Percentiles rank a stretch among this genome's conserved stretches.
Evolutionary conservation across 2,888 invertebrate species (phyloP).

Genomic region (Tolmerus cingulatus): DNA sequence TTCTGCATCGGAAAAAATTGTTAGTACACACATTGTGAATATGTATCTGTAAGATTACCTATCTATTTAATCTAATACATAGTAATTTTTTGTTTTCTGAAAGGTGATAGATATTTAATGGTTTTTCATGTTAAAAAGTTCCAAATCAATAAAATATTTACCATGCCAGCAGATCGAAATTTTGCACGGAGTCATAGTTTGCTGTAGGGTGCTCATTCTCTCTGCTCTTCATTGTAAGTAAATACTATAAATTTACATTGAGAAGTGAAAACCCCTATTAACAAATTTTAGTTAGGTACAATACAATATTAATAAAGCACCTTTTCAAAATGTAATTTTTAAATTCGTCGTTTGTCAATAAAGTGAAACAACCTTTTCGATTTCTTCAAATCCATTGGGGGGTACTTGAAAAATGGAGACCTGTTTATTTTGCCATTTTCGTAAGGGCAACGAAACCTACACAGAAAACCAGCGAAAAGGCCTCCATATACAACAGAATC

Average conservation of each 20-base stretch:
- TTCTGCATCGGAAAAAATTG: background rate
- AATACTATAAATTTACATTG: too few relatives aligned
- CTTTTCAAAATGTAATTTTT: background rate
- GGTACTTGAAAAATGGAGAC: background rate
- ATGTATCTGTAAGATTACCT: too few relatives aligned
- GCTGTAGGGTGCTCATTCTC: too few relatives aligned
- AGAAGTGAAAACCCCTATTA: too few relatives aligned
- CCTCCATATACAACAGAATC: background rate
- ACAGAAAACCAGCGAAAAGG: background rate
- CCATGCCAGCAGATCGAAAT: too few relatives aligned
- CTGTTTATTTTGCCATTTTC: background rate
- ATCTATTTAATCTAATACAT: too few relatives aligned
- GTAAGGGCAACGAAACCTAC: background rate
- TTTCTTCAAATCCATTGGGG: background rate
- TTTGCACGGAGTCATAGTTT: too few relatives aligned
- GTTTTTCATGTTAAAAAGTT: too few relatives aligned
- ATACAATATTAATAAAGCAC: background rate
- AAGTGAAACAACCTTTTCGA: background rate
- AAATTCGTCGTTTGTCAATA: background rate
- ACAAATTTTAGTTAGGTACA: background rate
- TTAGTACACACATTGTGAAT: background rate
- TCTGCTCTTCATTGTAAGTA: too few relatives aligned
- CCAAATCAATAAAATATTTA: too few relatives aligned
- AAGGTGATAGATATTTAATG: too few relatives aligned
- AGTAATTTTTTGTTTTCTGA: too few relatives aligned